A percentile compares a stretch with the other conserved stretches of the same genome.
phyloP scores from a whole-genome alignment of 2,888 invertebrate genomes.

The Gasteruption jaculator region DNA sequence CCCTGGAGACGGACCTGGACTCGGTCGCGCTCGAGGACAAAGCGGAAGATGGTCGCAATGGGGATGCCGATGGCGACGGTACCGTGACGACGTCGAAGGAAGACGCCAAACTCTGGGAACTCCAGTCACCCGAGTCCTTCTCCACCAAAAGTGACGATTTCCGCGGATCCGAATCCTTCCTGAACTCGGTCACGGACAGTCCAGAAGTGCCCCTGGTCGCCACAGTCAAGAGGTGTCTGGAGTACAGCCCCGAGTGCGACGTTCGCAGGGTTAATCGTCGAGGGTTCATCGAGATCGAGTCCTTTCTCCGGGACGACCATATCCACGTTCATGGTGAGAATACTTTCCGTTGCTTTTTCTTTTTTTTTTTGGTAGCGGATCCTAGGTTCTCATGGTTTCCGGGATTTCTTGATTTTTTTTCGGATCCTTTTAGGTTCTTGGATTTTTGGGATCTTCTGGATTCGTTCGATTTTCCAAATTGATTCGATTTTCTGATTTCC shows the following conservation, averaged over 20 bases:
- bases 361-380: too few relatives aligned
- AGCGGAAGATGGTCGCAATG: too few relatives aligned
- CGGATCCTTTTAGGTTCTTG: too few relatives aligned
- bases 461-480: too few relatives aligned
- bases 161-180: constrained; percentile 42
- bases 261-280: constrained; percentile 27
- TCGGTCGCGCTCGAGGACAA: constrained; percentile 30
- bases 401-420: too few relatives aligned
- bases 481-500: too few relatives aligned
- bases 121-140: constrained; percentile 44
- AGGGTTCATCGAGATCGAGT: constrained; percentile 65
- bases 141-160: constrained; percentile 42
- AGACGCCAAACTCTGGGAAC: constrained; percentile 37
- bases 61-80: too few relatives aligned
- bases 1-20: constrained; percentile 45
- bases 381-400: too few relatives aligned
- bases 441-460: too few relatives aligned
- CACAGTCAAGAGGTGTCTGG: constrained; percentile 46
- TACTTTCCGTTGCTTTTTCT: too few relatives aligned
- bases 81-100: constrained; percentile 24
- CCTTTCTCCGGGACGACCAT: constrained; percentile 56
- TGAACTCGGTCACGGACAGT: constrained; percentile 37
- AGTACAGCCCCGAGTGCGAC: constrained; percentile 45
- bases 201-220: constrained; percentile 47
- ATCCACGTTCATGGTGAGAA: constrained; percentile 70